phyloP scores from a whole-genome alignment of 2,113 vertebrate species.

The Acanthochromis polyacanthus region DNA sequence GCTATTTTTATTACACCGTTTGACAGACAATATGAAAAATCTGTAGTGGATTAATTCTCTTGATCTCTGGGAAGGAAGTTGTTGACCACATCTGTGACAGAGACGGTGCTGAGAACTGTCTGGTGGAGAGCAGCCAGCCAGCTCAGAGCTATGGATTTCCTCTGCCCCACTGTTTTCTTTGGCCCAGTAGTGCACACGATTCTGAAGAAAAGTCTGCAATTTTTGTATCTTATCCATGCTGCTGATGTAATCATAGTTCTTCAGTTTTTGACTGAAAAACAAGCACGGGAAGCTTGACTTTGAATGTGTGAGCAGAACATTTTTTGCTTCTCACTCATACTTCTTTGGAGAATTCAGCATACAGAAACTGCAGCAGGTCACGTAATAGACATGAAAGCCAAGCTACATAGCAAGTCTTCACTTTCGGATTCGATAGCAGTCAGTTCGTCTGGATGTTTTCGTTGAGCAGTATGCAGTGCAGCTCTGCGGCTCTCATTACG shows the following conservation, averaged over 20 bases:
- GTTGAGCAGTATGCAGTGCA: neutral
- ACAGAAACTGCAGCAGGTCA: slow-evolving; percentile 1
- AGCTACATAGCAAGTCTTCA: neutral
- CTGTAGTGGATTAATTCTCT: slow-evolving; percentile 12
- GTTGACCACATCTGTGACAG: slow-evolving; percentile 48
- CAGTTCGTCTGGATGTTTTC: slow-evolving; percentile 34
- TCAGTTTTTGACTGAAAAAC: slow-evolving; percentile 30
- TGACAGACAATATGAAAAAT: slow-evolving; percentile 14
- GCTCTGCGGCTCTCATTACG: neutral
- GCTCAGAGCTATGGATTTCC: slow-evolving; percentile 36
- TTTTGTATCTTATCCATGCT: slow-evolving; percentile 21
- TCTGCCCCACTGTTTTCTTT: slow-evolving; percentile 53
- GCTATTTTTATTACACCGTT: slow-evolving; percentile 5
- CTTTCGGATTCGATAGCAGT: neutral
- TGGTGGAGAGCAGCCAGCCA: slow-evolving; percentile 9
- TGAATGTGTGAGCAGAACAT: neutral
- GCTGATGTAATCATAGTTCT: slow-evolving; percentile 27
- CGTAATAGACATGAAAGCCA: neutral
- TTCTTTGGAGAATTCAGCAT: slow-evolving; percentile 3
- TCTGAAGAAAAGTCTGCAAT: slow-evolving; percentile 17
- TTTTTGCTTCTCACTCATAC: slow-evolving; percentile 7
- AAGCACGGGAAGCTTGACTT: slow-evolving; percentile 34
- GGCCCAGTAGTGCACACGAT: slow-evolving; percentile 14
- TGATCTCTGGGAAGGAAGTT: slow-evolving; percentile 50
- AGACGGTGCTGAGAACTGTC: neutral